A percentile compares a stretch with the other conserved stretches of the same genome.
Conservation (phyloP, 2,113 vertebrate species). For the Carassius carassius region DNA sequence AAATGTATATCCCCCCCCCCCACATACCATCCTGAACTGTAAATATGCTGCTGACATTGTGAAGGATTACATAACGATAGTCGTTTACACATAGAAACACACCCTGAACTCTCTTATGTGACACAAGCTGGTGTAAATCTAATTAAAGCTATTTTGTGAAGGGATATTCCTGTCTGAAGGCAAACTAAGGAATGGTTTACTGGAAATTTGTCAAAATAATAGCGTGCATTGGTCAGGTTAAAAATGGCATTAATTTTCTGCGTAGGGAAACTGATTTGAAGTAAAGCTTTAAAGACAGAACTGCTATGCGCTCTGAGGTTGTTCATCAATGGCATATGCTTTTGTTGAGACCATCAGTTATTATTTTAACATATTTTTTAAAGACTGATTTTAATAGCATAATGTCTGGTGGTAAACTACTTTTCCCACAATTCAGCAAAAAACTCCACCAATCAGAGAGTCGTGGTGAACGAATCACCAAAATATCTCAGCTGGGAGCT, state of each 20-base stretch:
- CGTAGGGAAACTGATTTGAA: not conserved
- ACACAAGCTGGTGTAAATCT: not conserved
- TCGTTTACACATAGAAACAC: conserved; percentile 28
- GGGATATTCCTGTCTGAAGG: not conserved
- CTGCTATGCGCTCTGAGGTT: not conserved
- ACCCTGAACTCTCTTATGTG: not conserved
- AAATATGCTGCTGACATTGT: conserved; percentile 9
- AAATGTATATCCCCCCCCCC: not conserved
- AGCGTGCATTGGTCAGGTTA: not conserved
- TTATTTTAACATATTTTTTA: not conserved
- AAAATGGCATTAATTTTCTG: not conserved
- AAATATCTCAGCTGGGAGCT: too few relatives aligned
- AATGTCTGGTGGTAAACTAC: not conserved
- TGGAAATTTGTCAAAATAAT: not conserved
- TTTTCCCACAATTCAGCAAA: not conserved
- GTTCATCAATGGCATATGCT: not conserved
- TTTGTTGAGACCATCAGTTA: not conserved
- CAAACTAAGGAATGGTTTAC: not conserved
- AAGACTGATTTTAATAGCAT: not conserved
- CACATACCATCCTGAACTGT: not conserved
- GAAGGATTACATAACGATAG: conserved; percentile 12
- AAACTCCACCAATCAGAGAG: not conserved
- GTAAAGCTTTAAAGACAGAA: too few relatives aligned
- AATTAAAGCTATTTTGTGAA: not conserved
- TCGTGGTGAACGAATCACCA: not conserved